These are phyloP conservation scores for Jaculus jaculus DNA, from an alignment of 2,113 vertebrate species.

Conservation along the genomic window DNA sequence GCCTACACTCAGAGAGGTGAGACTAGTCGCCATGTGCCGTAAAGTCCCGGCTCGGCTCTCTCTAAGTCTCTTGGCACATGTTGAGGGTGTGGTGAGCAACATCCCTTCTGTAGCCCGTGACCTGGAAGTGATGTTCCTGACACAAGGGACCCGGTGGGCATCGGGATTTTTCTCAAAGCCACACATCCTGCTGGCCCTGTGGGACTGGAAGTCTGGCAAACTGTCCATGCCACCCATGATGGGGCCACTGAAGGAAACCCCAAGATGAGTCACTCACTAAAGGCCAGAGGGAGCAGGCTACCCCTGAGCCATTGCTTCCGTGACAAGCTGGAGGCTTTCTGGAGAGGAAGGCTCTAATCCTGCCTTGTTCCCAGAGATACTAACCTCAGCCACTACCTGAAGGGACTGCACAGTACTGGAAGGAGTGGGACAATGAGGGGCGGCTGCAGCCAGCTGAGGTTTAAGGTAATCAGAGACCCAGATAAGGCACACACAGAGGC, in stretches of 20 bases:
- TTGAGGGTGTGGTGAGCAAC: no score
- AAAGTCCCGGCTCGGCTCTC: no score
- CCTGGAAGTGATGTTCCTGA: neutral
- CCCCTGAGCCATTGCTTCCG: neutral
- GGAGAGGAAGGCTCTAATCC: neutral
- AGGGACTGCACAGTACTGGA: neutral
- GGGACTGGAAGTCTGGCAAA: neutral
- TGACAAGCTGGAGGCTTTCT: no score
- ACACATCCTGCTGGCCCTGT: neutral
- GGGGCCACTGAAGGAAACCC: neutral
- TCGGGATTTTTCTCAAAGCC: neutral
- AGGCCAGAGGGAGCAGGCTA: neutral
- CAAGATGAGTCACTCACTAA: no score
- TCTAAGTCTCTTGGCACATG: neutral
- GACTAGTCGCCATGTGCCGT: no score
- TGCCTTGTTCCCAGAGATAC: neutral
- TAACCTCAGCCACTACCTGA: neutral
- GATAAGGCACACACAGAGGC: neutral
- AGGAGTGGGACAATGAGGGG: neutral
- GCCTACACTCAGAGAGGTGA: neutral
- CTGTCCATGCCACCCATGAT: neutral
- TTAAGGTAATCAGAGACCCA: neutral
- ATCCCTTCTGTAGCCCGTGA: neutral
- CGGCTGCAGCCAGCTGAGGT: neutral
- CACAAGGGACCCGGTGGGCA: neutral